Conservation (phyloP, 2,113 vertebrate genomes). For the Melospiza melodia region DNA sequence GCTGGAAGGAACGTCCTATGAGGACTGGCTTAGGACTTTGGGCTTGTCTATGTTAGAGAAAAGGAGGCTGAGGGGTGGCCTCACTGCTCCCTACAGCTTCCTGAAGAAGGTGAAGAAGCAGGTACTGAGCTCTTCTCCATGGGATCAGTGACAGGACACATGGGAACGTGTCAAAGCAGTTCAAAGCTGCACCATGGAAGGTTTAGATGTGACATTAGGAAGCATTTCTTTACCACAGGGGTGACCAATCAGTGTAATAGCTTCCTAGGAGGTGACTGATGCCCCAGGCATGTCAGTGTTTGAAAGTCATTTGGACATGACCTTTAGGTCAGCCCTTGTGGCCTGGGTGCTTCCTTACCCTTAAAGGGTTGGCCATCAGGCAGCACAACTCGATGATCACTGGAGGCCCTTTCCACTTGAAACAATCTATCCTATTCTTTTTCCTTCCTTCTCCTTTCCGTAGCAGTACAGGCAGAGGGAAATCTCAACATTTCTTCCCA, state of each 20-base stretch:
- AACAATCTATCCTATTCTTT: not conserved
- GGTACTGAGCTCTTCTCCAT: not conserved
- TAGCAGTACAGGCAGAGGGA: not conserved
- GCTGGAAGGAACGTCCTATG: not conserved
- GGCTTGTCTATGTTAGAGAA: not conserved
- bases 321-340: not conserved
- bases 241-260: not conserved
- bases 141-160: not conserved
- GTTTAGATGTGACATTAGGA: not conserved
- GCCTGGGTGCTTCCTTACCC: not conserved
- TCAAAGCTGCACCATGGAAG: not conserved
- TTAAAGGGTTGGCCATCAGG: not conserved
- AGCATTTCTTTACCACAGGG: not conserved
- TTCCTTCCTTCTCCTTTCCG: not conserved
- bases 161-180: not conserved
- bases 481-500: not conserved
- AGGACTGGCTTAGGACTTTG: not conserved
- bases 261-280: not conserved
- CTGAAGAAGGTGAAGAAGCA: not conserved
- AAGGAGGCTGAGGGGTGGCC: not conserved
- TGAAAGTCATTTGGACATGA: not conserved
- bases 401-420: not conserved
- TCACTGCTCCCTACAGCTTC: not conserved
- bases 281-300: not conserved
- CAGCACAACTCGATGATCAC: accelerated